Conservation (phyloP, 2,888 invertebrate species). For the Cosmia pyralina region DNA sequence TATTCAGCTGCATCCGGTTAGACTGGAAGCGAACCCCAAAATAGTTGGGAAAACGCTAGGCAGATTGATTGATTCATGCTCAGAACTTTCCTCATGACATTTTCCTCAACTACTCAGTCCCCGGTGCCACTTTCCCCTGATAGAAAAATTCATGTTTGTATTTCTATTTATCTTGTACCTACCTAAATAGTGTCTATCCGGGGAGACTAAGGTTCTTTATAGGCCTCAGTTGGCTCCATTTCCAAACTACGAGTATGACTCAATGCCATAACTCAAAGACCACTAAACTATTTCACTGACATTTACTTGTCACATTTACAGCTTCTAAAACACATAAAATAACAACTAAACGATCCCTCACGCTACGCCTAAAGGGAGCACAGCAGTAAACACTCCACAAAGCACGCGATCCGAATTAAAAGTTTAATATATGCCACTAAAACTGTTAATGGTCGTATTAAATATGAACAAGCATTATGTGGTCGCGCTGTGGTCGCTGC, state of each 20-base stretch:
- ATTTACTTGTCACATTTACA: constrained; percentile 55
- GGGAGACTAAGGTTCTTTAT: not conserved
- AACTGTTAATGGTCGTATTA: constrained; percentile 55
- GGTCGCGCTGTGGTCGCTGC: constrained; percentile 48
- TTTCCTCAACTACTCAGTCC: not conserved
- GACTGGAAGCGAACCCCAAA: too few species aligned
- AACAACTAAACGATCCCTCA: constrained; percentile 36
- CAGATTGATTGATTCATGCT: too few species aligned
- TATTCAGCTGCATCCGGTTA: too few species aligned
- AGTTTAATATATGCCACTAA: constrained; percentile 45
- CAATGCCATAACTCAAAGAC: constrained; percentile 19
- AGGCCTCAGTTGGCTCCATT: not conserved
- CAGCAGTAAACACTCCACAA: constrained; percentile 53
- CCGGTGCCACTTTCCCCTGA: not conserved
- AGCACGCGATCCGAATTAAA: constrained; percentile 53
- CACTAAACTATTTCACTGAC: constrained; percentile 43
- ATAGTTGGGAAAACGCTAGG: too few species aligned
- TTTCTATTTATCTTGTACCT: not conserved
- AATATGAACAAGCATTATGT: constrained; percentile 59
- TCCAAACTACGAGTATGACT: constrained; percentile 20
- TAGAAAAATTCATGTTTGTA: not conserved
- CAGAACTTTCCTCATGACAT: not conserved
- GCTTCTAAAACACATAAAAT: constrained; percentile 55
- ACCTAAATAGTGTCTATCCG: not conserved
- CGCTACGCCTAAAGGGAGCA: constrained; percentile 28